Evolutionary conservation across 2,797 vertebrate genomes (phyloP).

Genomic region (Acanthornis magna): DNA sequence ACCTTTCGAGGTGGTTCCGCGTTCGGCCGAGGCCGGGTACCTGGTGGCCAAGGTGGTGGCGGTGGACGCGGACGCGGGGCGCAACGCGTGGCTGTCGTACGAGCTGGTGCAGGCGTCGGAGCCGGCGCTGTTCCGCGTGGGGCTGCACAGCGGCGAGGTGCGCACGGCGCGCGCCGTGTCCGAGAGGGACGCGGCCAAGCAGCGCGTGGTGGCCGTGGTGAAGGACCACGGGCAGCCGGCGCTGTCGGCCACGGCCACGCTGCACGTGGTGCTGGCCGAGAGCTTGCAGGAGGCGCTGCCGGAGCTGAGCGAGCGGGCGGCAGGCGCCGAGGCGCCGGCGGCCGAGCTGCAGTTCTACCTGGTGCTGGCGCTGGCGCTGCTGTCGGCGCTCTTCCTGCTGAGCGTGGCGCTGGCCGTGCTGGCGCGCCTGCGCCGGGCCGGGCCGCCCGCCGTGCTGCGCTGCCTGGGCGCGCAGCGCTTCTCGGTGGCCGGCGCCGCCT

Average conservation of each 20-base stretch:
- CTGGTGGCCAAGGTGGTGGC: slow-evolving; percentile 48
- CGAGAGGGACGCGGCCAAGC: slow-evolving; percentile 76
- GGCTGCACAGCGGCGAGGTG: slow-evolving; percentile 49
- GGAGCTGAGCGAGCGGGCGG: not conserved
- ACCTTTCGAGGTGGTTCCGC: not conserved
- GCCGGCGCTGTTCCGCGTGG: slow-evolving; percentile 17
- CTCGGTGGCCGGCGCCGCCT: too few relatives aligned
- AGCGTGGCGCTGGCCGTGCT: too few relatives aligned
- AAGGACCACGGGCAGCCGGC: slow-evolving; percentile 49
- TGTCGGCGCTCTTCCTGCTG: too few relatives aligned
- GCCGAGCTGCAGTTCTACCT: too few relatives aligned
- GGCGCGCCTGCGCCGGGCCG: too few relatives aligned
- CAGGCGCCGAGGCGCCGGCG: not conserved
- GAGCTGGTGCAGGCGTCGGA: slow-evolving; percentile 4
- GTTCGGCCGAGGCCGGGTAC: not conserved
- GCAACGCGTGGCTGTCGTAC: slow-evolving; percentile 50
- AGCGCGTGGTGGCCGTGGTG: slow-evolving; percentile 76
- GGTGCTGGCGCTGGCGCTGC: too few relatives aligned
- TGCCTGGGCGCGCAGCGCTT: too few relatives aligned
- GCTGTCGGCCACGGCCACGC: slow-evolving; percentile 55
- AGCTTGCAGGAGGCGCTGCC: slow-evolving; percentile 64
- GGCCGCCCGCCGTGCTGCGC: too few relatives aligned
- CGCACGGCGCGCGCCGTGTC: slow-evolving; percentile 44
- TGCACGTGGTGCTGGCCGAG: slow-evolving; percentile 59
- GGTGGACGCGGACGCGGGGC: slow-evolving; percentile 35